These are phyloP conservation scores for Lemur catta DNA, from an alignment of 2,797 vertebrate genomes.

Conservation along the genomic window DNA sequence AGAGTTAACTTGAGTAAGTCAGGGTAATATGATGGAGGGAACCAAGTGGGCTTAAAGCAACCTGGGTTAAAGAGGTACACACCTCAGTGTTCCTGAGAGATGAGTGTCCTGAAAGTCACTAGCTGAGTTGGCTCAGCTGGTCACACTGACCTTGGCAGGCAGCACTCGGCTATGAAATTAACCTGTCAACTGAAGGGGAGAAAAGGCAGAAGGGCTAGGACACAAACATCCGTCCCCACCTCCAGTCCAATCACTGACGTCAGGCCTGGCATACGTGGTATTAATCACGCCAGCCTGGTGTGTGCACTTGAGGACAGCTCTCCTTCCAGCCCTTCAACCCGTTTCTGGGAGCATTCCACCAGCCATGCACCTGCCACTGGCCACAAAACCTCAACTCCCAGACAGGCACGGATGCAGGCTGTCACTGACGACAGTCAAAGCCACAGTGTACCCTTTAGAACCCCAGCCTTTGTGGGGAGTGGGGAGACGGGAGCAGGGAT, in stretches of 20 bases:
- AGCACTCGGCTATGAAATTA: conserved; percentile 57
- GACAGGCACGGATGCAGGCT: conserved; percentile 52
- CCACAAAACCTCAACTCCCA: conserved; percentile 61
- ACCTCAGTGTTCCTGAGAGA: background rate
- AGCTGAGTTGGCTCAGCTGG: background rate
- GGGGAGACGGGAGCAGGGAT: background rate
- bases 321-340: conserved; percentile 29
- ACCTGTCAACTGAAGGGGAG: conserved; percentile 55
- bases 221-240: conserved; percentile 20
- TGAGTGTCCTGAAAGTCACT: background rate
- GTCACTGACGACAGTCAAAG: conserved; percentile 1
- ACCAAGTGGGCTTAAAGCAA: background rate
- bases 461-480: background rate
- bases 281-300: conserved; percentile 53
- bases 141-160: conserved; percentile 32
- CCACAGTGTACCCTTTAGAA: conserved; percentile 35
- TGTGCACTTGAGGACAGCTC: conserved; percentile 51
- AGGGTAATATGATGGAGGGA: background rate
- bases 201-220: conserved; percentile 44
- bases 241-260: conserved; percentile 20
- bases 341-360: conserved; percentile 53
- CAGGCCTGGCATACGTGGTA: conserved; percentile 17
- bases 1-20: background rate
- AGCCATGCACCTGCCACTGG: conserved; percentile 66
- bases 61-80: background rate